Evolutionary conservation across 2,113 vertebrate genomes (phyloP).

Genomic region (Oxyura jamaicensis): DNA sequence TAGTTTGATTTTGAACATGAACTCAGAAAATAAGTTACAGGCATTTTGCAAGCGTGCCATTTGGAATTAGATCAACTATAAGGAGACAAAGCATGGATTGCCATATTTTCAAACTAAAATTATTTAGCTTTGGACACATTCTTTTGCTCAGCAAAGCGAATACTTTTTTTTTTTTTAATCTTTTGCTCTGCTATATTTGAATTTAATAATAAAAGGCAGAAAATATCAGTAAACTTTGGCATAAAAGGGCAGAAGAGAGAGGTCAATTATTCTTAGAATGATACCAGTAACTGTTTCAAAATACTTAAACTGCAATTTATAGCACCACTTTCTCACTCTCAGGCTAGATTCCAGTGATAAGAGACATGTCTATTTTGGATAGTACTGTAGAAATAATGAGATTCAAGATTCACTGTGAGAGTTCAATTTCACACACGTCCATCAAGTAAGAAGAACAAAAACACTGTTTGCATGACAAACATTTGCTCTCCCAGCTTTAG

Average conservation of each 20-base stretch:
- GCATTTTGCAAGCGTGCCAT: accelerated
- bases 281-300: background rate
- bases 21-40: background rate
- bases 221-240: background rate
- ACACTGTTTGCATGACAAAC: background rate
- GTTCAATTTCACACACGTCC: background rate
- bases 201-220: background rate
- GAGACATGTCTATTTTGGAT: background rate
- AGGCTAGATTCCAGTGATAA: background rate
- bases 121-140: background rate
- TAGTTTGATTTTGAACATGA: background rate
- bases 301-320: background rate
- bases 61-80: background rate
- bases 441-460: background rate
- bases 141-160: background rate
- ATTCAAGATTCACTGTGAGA: background rate
- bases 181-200: background rate
- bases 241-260: background rate
- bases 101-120: background rate
- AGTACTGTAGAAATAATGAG: background rate
- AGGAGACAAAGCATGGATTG: background rate
- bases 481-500: background rate
- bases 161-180: background rate
- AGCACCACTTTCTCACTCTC: background rate
- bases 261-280: background rate